Conservation (phyloP, 92 coral and sea anemone genomes). For the Phenganax marumi region DNA sequence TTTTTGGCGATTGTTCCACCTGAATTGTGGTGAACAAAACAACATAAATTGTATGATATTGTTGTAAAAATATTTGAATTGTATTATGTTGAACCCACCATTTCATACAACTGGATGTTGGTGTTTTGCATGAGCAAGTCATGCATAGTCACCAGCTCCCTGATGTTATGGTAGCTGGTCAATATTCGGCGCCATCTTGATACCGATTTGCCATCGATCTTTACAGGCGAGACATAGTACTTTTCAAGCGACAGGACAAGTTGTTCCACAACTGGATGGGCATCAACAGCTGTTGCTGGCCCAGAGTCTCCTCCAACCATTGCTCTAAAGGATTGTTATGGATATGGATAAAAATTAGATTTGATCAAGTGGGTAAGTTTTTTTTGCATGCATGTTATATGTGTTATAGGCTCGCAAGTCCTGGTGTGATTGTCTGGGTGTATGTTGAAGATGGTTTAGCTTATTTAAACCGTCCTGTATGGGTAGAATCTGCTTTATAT, state of each 20-base stretch:
- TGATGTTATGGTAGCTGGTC: conserved; percentile 28
- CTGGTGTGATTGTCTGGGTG: conserved; percentile 41
- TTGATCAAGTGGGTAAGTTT: neutral
- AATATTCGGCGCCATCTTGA: conserved; percentile 17
- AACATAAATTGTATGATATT: neutral
- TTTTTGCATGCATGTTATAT: neutral
- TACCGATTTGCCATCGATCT: neutral
- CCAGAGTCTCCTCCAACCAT: conserved; percentile 52
- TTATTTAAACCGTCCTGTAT: conserved; percentile 36
- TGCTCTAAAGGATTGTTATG: conserved; percentile 24
- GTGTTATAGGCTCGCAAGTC: conserved; percentile 20
- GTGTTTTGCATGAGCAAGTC: conserved; percentile 4
- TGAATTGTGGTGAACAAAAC: neutral
- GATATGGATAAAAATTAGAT: neutral
- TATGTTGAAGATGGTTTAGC: conserved; percentile 14
- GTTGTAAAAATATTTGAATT: neutral
- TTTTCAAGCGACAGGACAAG: conserved; percentile 17
- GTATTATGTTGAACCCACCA: conserved; percentile 5
- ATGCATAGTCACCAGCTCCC: conserved; percentile 27
- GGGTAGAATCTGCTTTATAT: conserved; percentile 18
- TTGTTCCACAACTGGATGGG: conserved; percentile 53
- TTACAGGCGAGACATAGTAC: conserved; percentile 9
- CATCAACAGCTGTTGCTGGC: conserved; percentile 42
- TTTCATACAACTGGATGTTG: conserved; percentile 21
- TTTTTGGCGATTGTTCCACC: conserved; percentile 33